A percentile compares a stretch with the other conserved stretches of the same genome.
Evolutionary conservation across 2,113 vertebrate genomes (phyloP).

Genomic region (Notechis scutatus): DNA sequence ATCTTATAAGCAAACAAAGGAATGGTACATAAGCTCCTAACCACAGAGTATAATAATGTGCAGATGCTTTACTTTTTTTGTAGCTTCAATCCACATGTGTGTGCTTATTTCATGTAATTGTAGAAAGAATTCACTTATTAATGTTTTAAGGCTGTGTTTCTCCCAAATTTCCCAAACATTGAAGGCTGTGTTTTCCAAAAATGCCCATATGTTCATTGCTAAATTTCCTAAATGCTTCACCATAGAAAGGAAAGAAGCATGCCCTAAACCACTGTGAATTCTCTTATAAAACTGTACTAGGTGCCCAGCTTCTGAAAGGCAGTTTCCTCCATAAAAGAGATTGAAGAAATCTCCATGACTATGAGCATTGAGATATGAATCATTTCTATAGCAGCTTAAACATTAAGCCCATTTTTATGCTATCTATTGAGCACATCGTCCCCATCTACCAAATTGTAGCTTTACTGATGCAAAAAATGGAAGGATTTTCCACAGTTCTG

Average conservation of each 20-base stretch:
- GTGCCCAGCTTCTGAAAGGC: neutral
- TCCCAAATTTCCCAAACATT: neutral
- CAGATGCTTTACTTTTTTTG: conserved; percentile 25
- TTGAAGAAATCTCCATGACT: neutral
- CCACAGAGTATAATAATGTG: conserved; percentile 36
- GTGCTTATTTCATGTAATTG: conserved; percentile 5
- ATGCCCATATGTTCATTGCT: neutral
- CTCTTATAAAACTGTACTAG: neutral
- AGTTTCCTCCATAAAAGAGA: neutral
- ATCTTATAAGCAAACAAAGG: conserved; percentile 35
- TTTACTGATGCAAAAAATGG: neutral
- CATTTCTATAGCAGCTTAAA: neutral
- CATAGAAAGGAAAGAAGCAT: neutral
- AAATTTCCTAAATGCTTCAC: neutral
- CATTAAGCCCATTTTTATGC: neutral
- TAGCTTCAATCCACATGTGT: conserved; percentile 12
- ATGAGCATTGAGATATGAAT: neutral
- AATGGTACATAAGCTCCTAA: conserved; percentile 18
- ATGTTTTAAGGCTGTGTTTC: neutral
- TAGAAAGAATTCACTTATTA: neutral
- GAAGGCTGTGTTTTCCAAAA: neutral
- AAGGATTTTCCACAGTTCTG: neutral
- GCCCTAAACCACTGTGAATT: neutral
- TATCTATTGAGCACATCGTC: neutral
- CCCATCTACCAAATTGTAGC: neutral